Evolutionary conservation across 2,888 invertebrate species (phyloP).

Genomic region (Nineta flava): DNA sequence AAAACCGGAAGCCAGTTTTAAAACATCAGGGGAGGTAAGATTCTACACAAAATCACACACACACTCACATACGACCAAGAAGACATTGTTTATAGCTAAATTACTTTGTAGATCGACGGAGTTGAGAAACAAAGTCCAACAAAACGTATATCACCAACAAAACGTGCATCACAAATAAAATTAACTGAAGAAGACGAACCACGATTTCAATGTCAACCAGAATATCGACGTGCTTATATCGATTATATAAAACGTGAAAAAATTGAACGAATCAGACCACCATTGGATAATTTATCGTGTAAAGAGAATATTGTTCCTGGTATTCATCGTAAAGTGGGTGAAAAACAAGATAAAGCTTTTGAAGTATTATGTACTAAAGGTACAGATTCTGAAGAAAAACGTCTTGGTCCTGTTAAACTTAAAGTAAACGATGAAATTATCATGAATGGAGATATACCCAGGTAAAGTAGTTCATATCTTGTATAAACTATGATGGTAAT

Average conservation of each 20-base stretch:
- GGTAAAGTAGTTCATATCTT: neutral
- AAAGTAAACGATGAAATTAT: neutral
- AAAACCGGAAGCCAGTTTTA: slow-evolving; percentile 22
- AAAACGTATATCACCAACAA: slow-evolving; percentile 12
- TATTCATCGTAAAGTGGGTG: neutral
- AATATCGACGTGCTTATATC: slow-evolving; percentile 30
- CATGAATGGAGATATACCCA: neutral
- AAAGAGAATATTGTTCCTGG: slow-evolving; percentile 6
- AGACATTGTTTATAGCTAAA: neutral
- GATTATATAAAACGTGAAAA: slow-evolving; percentile 27
- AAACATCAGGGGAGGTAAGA: slow-evolving; percentile 20
- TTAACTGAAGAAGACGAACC: slow-evolving; percentile 15
- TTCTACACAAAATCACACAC: too few relatives aligned
- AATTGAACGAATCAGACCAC: slow-evolving; percentile 8
- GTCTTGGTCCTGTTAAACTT: slow-evolving; percentile 1
- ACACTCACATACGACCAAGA: neutral
- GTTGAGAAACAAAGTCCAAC: slow-evolving; percentile 13
- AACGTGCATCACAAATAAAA: slow-evolving; percentile 18
- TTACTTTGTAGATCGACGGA: neutral
- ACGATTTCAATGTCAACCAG: slow-evolving; percentile 27
- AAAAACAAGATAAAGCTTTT: slow-evolving; percentile 1
- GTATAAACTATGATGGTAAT: neutral
- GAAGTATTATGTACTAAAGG: slow-evolving; percentile 6
- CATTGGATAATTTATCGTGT: slow-evolving; percentile 3
- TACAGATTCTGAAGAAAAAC: slow-evolving; percentile 5